phyloP scores from a whole-genome alignment of 2,888 invertebrate genomes.

The Masnerella sp. region DNA sequence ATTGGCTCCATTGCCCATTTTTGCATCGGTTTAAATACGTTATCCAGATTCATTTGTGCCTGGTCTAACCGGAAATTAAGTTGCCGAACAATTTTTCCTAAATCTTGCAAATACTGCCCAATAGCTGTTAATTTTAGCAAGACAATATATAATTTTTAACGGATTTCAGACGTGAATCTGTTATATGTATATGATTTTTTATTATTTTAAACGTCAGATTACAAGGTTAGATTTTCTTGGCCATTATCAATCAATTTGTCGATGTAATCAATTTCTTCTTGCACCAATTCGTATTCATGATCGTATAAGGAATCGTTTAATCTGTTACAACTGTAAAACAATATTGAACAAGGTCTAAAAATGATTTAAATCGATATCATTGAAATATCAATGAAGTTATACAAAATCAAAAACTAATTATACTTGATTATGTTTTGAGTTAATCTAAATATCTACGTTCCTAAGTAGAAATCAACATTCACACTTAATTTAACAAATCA shows the following conservation, averaged over 20 bases:
- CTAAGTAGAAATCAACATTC: too few species aligned
- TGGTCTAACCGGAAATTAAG: slow-evolving; percentile 84
- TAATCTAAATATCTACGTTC: too few species aligned
- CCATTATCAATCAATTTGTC: slow-evolving; percentile 85
- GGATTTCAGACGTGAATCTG: too few species aligned
- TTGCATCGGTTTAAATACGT: slow-evolving; percentile 80
- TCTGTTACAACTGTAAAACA: slow-evolving; percentile 85
- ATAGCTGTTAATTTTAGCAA: slow-evolving; percentile 14
- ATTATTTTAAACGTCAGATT: slow-evolving; percentile 79
- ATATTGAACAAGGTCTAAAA: background rate
- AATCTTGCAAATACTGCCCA: slow-evolving; percentile 80
- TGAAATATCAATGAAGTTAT: too few species aligned
- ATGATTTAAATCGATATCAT: background rate
- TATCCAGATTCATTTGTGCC: slow-evolving; percentile 83
- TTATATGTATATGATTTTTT: too few species aligned
- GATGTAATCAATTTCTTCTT: slow-evolving; percentile 86
- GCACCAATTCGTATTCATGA: slow-evolving; percentile 88
- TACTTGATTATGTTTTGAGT: too few species aligned
- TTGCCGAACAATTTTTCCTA: slow-evolving; percentile 84
- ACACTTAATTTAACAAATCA: too few species aligned
- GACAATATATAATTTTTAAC: background rate
- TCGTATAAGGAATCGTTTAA: slow-evolving; percentile 76
- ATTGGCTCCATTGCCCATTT: slow-evolving; percentile 87
- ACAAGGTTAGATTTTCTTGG: slow-evolving; percentile 87
- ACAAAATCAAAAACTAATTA: too few species aligned